Base-by-base conservation (phyloP, 2,888 invertebrate genomes). In the Stenoptilia bipunctidactyla region DNA sequence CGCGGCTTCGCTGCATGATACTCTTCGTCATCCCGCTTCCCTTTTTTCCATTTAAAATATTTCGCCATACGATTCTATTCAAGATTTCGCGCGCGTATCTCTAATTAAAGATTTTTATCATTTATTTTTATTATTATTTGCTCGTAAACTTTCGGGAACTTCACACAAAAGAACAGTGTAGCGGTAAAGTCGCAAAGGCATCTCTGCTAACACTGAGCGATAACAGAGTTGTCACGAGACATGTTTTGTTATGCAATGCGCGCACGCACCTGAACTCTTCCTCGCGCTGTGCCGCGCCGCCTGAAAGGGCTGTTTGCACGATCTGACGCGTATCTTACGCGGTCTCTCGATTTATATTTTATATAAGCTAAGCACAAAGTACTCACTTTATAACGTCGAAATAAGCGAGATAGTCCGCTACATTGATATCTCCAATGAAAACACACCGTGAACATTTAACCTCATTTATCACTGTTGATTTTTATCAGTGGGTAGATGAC, bases 21-120 rank as follows among this genome's bases (percentile, higher is more conserved):
- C 52, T 30, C 30, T 8, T 80, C 84, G 47, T 86, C 87, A 56
- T 86, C 87, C 51, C 85, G 74, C 51, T 86, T 87, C 37, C 87
- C 85, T 52, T 88, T 88, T 57, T 88, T 89, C 90, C 90, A 90
- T 47, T 88, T 85, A 61, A 90, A 89, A 57, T 89, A 90, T 53
- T 89, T 88, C 46, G 89, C 86, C 89, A 90, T 89, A 35, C 13
- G 20, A 39, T 51, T 45, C 42, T 40, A 46, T 45, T 48, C 47
- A 53, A 54, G 53, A 20, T 20, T 8, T 5, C 20, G n/a, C n/a
- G n/a, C n/a, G n/a, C n/a, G n/a, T n/a, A n/a, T n/a, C n/a, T n/a
- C n/a, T n/a, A n/a, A n/a, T n/a, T n/a, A n/a, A n/a, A n/a, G n/a
- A n/a, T n/a, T n/a, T n/a, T n/a, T n/a, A n/a, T 20, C 4, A 20